These are phyloP conservation scores for Harpegnathos saltator DNA, from an alignment of 1,140 invertebrate genomes.

Conservation along the genomic window DNA sequence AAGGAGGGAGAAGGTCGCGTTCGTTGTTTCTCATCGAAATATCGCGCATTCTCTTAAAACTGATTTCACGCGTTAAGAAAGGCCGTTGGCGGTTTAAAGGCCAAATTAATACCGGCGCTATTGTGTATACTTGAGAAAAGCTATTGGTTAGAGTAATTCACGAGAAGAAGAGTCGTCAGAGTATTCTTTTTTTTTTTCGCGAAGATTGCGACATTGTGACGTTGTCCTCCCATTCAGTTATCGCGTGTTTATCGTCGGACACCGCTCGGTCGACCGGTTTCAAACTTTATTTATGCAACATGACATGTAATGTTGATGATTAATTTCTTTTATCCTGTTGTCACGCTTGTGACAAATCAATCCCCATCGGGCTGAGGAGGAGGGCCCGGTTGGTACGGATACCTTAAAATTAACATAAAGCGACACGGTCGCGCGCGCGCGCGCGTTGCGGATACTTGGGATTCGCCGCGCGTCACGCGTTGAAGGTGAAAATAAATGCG, in stretches of 20 bases:
- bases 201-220: neutral
- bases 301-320: neutral
- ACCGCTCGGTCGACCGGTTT: neutral
- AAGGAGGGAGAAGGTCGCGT: no score
- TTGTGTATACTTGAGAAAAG: neutral
- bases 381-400: neutral
- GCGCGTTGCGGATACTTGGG: neutral
- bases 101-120: neutral
- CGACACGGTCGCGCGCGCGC: neutral
- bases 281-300: neutral
- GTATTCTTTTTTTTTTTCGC: neutral
- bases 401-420: neutral
- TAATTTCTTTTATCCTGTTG: neutral
- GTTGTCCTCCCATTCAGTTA: neutral
- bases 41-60: no score
- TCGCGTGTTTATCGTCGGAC: neutral
- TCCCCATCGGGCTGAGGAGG: no score
- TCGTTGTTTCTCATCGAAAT: no score
- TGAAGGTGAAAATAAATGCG: constrained; percentile 12
- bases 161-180: neutral
- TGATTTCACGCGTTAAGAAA: neutral
- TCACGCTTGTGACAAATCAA: neutral
- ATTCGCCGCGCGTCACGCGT: constrained; percentile 19
- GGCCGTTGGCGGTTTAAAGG: no score
- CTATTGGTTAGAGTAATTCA: no score